These are phyloP conservation scores for Catharus fuscescens DNA, from an alignment of 2,113 vertebrate species.

Conservation along the genomic window DNA sequence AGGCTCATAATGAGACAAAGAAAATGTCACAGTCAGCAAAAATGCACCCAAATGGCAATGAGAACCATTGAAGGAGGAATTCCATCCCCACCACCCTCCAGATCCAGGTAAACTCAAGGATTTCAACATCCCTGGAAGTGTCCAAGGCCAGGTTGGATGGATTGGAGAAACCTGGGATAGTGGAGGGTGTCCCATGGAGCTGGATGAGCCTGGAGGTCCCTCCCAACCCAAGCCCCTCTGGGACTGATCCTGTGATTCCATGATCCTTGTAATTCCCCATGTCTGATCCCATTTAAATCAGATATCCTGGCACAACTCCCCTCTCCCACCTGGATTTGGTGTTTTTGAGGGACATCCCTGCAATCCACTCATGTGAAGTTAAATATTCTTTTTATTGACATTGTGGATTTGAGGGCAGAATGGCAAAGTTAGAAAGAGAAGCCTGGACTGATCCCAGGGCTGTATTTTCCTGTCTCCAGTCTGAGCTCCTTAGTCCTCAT, in stretches of 20 bases:
- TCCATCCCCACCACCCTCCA: neutral
- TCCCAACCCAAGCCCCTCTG: neutral
- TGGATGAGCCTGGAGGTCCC: neutral
- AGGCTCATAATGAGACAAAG: no score
- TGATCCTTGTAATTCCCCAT: accelerated
- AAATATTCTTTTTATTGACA: neutral
- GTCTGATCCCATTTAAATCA: neutral
- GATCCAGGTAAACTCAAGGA: neutral
- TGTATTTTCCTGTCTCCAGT: neutral
- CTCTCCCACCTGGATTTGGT: neutral
- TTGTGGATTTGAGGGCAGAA: neutral
- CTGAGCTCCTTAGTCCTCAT: neutral
- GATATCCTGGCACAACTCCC: neutral
- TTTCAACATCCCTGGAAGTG: neutral
- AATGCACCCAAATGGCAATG: accelerated
- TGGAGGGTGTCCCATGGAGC: neutral
- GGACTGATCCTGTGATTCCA: neutral
- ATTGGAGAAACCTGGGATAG: neutral
- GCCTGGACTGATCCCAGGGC: neutral
- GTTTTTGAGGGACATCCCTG: neutral
- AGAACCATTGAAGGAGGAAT: neutral
- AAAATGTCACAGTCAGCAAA: neutral
- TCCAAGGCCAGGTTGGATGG: neutral
- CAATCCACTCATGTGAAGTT: accelerated
- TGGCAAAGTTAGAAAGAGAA: neutral